Base-by-base conservation (phyloP, 2,888 invertebrate genomes). In the Clitarchus hookeri region DNA sequence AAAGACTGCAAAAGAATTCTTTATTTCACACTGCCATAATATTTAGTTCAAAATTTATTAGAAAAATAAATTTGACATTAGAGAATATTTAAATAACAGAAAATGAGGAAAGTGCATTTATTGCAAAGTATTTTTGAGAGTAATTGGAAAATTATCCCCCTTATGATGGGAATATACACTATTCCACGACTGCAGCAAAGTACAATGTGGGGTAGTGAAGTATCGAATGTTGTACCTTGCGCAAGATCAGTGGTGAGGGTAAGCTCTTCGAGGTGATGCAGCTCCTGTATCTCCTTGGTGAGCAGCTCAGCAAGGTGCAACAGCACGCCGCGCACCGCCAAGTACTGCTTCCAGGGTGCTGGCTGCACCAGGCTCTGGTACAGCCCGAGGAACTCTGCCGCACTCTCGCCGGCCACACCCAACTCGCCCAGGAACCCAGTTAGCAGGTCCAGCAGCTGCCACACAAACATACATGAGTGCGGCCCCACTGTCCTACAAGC, bases 201-300 rank as follows among this genome's bases (percentile, higher is more conserved):
- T 77, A 83, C 36, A 27, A 48, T 36, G 48, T 8, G 48, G 48
- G 3, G 36, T 36, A 36, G 36, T 36, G 36, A 3, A 79, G 27
- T 36, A 36, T 36, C 4, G 4, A 36, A 36, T 36, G 48, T 27
- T 84, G 85, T 79, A 88, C 94, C 98, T 93, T 98, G 98, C 0
- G 98, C 97, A 2, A 99, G 93, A 91, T 99, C 98, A 0, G 98
- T 98, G 0, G 97, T 98, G 4, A 99, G 93, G 0, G 98, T 98
- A 0, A 97, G 97, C 90, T 97, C 97, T 91, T 99, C 99, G 53
- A 98, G 92, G 19, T 95, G 94, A 91, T 97, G 97, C 26, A 99
- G 93, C 89, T 97, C 96, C 88, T 96, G 95, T 79, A 98, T 98
- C 93, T 99, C 98, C 88, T 95, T 94, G 0, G 97, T 97, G 90